phyloP scores from a whole-genome alignment of 2,113 vertebrate genomes.

The Cynoglossus semilaevis region DNA sequence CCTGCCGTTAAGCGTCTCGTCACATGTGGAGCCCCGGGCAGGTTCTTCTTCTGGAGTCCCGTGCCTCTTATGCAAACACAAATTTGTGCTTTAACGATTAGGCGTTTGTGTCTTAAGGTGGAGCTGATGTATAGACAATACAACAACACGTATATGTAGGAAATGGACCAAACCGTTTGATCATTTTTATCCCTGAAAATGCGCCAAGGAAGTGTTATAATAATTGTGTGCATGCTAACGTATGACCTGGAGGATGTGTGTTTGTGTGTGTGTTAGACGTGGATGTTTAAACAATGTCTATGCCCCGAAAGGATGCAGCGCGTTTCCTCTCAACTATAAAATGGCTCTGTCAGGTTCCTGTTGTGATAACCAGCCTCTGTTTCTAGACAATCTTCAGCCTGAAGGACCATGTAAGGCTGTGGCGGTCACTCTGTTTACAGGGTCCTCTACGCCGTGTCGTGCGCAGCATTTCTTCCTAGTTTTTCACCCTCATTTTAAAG shows the following conservation, averaged over 20 bases:
- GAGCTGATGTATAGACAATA: neutral
- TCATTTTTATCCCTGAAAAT: neutral
- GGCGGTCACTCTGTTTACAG: slow-evolving; percentile 53
- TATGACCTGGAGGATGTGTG: slow-evolving; percentile 7
- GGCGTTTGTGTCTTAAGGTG: neutral
- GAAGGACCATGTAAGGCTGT: slow-evolving; percentile 58
- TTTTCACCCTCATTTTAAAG: slow-evolving; percentile 1
- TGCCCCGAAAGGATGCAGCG: slow-evolving; percentile 62
- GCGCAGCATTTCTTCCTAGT: neutral
- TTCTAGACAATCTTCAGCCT: slow-evolving; percentile 33
- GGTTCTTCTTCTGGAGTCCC: slow-evolving; percentile 19
- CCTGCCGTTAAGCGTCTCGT: slow-evolving; percentile 60
- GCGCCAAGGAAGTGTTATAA: neutral
- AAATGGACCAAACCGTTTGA: neutral
- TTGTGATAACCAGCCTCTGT: slow-evolving; percentile 55
- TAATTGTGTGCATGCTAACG: neutral
- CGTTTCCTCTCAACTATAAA: slow-evolving; percentile 65
- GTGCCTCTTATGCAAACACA: slow-evolving; percentile 32
- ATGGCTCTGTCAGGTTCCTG: slow-evolving; percentile 61
- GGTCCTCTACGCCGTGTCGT: slow-evolving; percentile 18
- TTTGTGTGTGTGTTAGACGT: slow-evolving; percentile 40
- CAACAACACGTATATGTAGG: neutral
- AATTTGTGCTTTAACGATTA: slow-evolving; percentile 6
- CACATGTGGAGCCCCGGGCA: slow-evolving; percentile 33
- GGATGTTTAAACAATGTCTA: slow-evolving; percentile 66